Percentiles rank a stretch among this genome's conserved stretches.
phyloP scores from a whole-genome alignment of 2,888 invertebrate species.

The Oscheius sp. region DNA sequence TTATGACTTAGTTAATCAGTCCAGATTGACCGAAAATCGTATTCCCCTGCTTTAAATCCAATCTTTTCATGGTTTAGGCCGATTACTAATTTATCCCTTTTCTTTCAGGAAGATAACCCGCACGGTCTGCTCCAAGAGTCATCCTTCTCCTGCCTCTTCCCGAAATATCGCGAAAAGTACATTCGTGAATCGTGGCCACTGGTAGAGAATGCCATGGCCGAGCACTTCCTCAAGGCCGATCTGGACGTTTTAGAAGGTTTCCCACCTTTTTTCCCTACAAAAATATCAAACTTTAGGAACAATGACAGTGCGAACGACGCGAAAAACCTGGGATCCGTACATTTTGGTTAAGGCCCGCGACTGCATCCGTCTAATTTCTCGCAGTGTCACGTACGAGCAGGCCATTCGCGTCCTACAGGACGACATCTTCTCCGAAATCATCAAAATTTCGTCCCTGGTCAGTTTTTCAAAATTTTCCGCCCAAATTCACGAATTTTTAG shows the following conservation, averaged over 20 bases:
- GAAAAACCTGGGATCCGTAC: constrained; percentile 97
- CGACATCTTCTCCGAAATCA: constrained; percentile 91
- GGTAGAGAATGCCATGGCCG: constrained; percentile 86
- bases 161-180: constrained; percentile 96
- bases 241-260: constrained; percentile 67
- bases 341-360: constrained; percentile 91
- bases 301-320: constrained; percentile 91
- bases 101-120: constrained; percentile 80
- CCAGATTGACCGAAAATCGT: too few relatives aligned
- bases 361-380: constrained; percentile 90
- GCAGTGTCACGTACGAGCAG: constrained; percentile 97
- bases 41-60: too few relatives aligned
- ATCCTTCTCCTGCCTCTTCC: constrained; percentile 94
- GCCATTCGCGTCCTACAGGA: constrained; percentile 83
- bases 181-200: constrained; percentile 91
- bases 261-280: background rate
- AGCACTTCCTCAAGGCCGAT: constrained; percentile 75
- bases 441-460: constrained; percentile 92
- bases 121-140: constrained; percentile 91
- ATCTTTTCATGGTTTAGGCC: too few relatives aligned
- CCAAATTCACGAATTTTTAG: constrained; percentile 22
- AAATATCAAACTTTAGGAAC: constrained; percentile 73
- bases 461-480: constrained; percentile 48
- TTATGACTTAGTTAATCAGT: too few relatives aligned
- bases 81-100: too few relatives aligned